Evolutionary conservation across 2,797 vertebrate species (phyloP), one percentile per base, ranked within the genome.

Genomic region (Peromyscus attwateri): DNA sequence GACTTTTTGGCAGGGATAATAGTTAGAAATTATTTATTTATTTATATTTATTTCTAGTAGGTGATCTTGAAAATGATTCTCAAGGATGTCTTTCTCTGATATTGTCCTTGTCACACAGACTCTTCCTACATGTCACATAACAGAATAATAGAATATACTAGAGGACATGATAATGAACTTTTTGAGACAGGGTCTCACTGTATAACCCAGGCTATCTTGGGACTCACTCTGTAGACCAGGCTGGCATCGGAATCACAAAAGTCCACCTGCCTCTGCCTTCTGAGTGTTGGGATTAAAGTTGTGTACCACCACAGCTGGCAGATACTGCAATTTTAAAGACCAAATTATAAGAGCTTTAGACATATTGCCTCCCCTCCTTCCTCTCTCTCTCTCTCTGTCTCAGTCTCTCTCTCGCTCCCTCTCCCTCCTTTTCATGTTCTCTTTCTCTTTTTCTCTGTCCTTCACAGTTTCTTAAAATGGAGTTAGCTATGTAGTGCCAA

Each of bases 341-440:
- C 12, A 62, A 29, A 43, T 29, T 29, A 37, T 62, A 62, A 66
- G 4, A 46, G 11, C 21, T 91, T 93, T 43, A 23, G 6, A n/a
- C 29, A 64, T n/a, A 34, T 3, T 49, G 40, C 31, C 6, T 21
- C 3, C 31, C 29, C 16, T 29, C 17, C 6, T 8, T 43, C 43
- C 43, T 43, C 43, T 11, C 49, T 21, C 10, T 49, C 75, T 31
- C 13, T 29, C 17, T 52, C 16, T 31, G 3, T 27, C 0, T 43
- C 37, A n/a, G 2, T 70, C 16, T n/a, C 73, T 46, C 73, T 29
- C 29, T 80, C 16, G 3, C 55, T 40, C 57, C 29, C 52, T 17
- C 29, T 57, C 0, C 1, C 1, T 57, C 0, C 0, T 1, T 57
- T 9, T n/a, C 1, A 62, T 8, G 49, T 13, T 85, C 16, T 60